Evolutionary conservation across 2,888 invertebrate species (phyloP).

Genomic region (Parascotia fuliginaria): DNA sequence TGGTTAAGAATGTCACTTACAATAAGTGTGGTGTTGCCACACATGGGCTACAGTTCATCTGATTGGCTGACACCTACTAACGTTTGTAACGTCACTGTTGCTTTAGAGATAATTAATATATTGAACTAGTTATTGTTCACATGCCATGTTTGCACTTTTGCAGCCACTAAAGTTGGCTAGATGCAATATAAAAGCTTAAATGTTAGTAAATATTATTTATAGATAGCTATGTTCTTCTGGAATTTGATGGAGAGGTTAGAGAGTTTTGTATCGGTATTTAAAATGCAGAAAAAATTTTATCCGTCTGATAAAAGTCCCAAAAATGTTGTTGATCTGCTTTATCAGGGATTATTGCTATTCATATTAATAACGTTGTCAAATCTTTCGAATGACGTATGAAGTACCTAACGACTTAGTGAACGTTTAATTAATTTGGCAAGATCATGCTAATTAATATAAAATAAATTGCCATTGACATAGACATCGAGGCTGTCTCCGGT

Average conservation of each 20-base stretch:
- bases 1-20: slow-evolving; percentile 81
- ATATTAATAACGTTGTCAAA: too few species aligned
- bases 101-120: slow-evolving; percentile 14
- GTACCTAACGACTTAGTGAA: too few species aligned
- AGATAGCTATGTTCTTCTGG: slow-evolving; percentile 3
- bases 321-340: too few species aligned
- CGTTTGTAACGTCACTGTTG: slow-evolving; percentile 17
- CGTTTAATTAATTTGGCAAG: too few species aligned
- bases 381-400: too few species aligned
- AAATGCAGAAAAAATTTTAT: too few species aligned
- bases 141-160: slow-evolving; percentile 27
- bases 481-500: too few species aligned
- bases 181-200: slow-evolving; percentile 27
- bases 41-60: slow-evolving; percentile 45
- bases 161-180: slow-evolving; percentile 14
- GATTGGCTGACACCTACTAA: slow-evolving; percentile 32
- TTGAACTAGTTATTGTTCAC: slow-evolving; percentile 37
- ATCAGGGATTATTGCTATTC: too few species aligned
- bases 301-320: too few species aligned
- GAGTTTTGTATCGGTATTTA: too few species aligned
- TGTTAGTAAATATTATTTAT: slow-evolving; percentile 20
- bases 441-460: too few species aligned
- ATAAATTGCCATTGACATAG: too few species aligned
- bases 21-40: slow-evolving; percentile 73
- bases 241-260: not conserved